Evolutionary conservation across 2,797 vertebrate genomes (phyloP).

Genomic region (Morelia viridis): DNA sequence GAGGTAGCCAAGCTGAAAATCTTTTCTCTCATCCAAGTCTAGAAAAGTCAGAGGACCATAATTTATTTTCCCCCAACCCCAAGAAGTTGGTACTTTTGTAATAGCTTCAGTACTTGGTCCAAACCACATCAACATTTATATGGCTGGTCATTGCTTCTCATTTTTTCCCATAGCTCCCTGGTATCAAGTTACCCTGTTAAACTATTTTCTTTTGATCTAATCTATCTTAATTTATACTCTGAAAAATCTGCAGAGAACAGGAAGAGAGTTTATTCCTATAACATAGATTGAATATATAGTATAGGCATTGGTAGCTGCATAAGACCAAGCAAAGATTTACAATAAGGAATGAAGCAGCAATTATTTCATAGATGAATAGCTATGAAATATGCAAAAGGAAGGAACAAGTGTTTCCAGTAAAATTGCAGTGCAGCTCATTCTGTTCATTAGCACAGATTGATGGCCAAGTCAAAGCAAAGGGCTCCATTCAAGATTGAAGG

Average conservation of each 20-base stretch:
- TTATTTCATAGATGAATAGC: slow-evolving; percentile 45
- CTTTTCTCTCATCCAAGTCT: background rate
- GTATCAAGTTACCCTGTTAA: background rate
- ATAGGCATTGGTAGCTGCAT: slow-evolving; percentile 30
- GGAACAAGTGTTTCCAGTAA: slow-evolving; percentile 46
- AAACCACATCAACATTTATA: slow-evolving; percentile 4
- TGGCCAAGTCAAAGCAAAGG: slow-evolving; percentile 31
- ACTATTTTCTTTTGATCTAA: slow-evolving; percentile 14
- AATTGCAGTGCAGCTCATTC: slow-evolving; percentile 40
- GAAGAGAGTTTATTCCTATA: slow-evolving; percentile 32
- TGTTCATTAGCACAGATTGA: slow-evolving; percentile 44
- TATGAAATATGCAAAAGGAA: slow-evolving; percentile 51
- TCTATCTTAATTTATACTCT: background rate
- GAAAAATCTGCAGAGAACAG: slow-evolving; percentile 9
- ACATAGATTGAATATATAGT: background rate
- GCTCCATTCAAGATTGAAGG: slow-evolving; percentile 38
- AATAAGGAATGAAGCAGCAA: background rate
- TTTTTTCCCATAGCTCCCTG: background rate
- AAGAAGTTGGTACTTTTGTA: background rate
- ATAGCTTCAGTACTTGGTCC: background rate
- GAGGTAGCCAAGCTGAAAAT: background rate
- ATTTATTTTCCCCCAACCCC: background rate
- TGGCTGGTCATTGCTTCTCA: background rate
- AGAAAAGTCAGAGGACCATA: background rate
- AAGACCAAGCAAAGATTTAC: slow-evolving; percentile 43